Conservation (phyloP, 2,113 vertebrate species). For the Microtus montanus region DNA sequence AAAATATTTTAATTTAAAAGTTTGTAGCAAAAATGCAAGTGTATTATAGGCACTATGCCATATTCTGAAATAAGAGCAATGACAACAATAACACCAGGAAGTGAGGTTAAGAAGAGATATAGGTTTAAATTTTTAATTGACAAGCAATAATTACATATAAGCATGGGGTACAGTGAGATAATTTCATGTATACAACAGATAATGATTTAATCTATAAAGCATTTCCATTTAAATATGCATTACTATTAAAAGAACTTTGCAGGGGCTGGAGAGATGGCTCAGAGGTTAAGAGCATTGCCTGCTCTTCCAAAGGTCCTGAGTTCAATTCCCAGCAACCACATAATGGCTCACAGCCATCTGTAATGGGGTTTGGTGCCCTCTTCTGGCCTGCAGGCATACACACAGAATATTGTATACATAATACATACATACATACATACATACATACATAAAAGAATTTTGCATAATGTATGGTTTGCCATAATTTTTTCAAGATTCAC, state of each 20-base stretch:
- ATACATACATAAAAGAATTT: background rate
- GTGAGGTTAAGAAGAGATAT: background rate
- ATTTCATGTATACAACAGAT: background rate
- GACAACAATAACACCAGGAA: background rate
- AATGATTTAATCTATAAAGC: background rate
- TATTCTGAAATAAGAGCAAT: background rate
- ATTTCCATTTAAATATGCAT: background rate
- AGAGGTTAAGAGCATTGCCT: too few species aligned
- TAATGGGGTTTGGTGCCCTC: too few species aligned
- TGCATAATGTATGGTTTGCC: background rate
- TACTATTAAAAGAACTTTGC: background rate
- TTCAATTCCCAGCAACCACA: too few species aligned
- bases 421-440: too few species aligned
- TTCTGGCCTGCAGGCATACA: too few species aligned
- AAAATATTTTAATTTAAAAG: background rate
- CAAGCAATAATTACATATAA: background rate
- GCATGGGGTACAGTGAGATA: background rate
- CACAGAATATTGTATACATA: too few species aligned
- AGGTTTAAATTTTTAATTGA: background rate
- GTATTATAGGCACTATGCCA: background rate
- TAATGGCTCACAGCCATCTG: too few species aligned
- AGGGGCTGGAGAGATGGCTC: too few species aligned
- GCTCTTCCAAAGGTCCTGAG: too few species aligned
- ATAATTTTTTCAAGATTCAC: constrained; percentile 12
- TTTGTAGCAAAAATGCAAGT: background rate